A percentile compares a stretch with the other conserved stretches of the same genome.
These are phyloP conservation scores for Drosophila baimaii DNA, from an alignment of 1,140 invertebrate species.

Conservation along the genomic window DNA sequence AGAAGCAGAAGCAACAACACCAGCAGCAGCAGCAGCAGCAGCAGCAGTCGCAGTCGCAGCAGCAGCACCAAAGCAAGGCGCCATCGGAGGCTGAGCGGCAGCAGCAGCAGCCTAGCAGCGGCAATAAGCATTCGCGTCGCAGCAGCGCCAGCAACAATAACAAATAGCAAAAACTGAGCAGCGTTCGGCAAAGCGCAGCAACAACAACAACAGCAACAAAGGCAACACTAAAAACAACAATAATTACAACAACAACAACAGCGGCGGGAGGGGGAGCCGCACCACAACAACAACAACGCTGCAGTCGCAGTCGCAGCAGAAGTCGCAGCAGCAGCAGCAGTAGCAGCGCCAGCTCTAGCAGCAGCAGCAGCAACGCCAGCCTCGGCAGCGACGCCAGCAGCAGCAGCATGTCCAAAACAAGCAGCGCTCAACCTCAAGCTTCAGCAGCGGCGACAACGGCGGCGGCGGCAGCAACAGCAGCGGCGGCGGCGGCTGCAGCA, in stretches of 20 bases:
- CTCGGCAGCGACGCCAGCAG: constrained; percentile 46
- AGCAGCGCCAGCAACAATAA: constrained; percentile 72
- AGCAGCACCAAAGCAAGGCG: constrained; percentile 53
- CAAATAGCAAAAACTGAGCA: constrained; percentile 78
- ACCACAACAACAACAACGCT: constrained; percentile 29
- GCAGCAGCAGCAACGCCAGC: constrained; percentile 40
- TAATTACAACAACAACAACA: constrained; percentile 8
- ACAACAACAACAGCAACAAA: constrained; percentile 35
- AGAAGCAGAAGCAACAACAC: constrained; percentile 76
- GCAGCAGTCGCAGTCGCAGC: constrained; percentile 23
- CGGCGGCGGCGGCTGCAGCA: constrained; percentile 33
- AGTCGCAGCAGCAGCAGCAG: constrained; percentile 31
- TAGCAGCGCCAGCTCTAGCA: constrained; percentile 25
- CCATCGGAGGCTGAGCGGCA: constrained; percentile 56
- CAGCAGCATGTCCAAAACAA: constrained; percentile 57
- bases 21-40: constrained; percentile 48
- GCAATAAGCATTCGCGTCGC: constrained; percentile 66
- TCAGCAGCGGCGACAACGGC: constrained; percentile 15
- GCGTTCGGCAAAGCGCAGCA: constrained; percentile 76
- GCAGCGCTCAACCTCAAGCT: constrained; percentile 21
- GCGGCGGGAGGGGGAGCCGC: constrained; percentile 5
- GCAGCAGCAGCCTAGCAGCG: constrained; percentile 43
- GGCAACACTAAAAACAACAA: constrained; percentile 31
- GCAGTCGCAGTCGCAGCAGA: constrained; percentile 28
- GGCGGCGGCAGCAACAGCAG: constrained; percentile 23